Percentiles rank a stretch among this genome's conserved stretches.
These are phyloP conservation scores for Cinara cedri DNA, from an alignment of 2,888 invertebrate genomes.

Conservation along the genomic window DNA sequence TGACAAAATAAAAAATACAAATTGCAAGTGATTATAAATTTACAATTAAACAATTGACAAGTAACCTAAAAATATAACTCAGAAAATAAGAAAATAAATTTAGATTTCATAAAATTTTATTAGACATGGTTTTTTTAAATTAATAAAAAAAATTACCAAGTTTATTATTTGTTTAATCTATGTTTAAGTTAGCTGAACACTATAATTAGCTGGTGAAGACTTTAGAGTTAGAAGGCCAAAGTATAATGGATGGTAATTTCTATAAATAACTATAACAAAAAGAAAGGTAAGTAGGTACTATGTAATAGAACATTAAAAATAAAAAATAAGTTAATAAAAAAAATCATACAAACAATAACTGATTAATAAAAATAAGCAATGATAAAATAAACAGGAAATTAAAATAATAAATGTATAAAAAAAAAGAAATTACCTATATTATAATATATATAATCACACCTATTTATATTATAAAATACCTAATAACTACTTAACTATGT, in stretches of 20 bases:
- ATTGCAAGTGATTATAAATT: neutral
- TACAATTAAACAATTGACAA: neutral
- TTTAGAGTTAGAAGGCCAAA: neutral
- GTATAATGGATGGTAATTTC: neutral
- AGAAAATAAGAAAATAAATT: neutral
- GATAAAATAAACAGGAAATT: neutral
- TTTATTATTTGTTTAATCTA: neutral
- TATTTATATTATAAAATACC: neutral
- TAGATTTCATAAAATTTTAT: neutral
- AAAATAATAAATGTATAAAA: neutral
- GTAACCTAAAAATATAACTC: neutral
- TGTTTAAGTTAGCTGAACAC: neutral
- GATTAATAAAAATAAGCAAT: neutral
- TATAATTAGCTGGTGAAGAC: slow-evolving; percentile 19
- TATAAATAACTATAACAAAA: slow-evolving; percentile 39
- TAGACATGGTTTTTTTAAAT: neutral
- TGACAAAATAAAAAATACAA: neutral
- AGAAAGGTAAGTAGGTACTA: neutral
- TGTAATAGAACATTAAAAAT: neutral
- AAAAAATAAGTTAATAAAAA: neutral
- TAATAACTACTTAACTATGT: neutral
- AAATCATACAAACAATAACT: neutral
- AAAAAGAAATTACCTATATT: neutral
- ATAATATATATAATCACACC: neutral
- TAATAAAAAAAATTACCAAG: neutral